Conservation (phyloP, 2,113 vertebrate species). For the Lagenorhynchus albirostris region DNA sequence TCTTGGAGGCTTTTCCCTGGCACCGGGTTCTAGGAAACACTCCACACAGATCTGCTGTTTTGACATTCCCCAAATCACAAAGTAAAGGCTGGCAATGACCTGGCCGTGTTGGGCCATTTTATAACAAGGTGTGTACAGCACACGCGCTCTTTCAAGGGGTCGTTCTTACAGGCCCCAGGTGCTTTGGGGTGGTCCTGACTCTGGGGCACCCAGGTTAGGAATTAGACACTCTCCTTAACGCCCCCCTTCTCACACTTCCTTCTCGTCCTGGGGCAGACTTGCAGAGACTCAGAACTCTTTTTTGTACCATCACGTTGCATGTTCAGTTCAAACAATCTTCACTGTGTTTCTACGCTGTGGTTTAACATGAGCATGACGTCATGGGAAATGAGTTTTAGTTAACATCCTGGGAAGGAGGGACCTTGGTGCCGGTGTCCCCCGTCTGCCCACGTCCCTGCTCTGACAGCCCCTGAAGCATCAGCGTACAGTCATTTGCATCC, state of each 20-base stretch:
- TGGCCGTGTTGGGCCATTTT: accelerated
- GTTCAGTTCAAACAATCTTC: background rate
- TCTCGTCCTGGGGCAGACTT: too few species aligned
- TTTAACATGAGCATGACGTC: background rate
- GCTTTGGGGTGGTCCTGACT: accelerated
- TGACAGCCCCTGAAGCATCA: accelerated
- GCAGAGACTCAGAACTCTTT: background rate
- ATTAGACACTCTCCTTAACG: too few species aligned
- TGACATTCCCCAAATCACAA: background rate
- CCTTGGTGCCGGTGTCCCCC: background rate
- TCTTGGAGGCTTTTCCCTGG: background rate
- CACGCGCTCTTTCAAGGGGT: accelerated
- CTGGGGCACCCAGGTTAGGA: background rate
- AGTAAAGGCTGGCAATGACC: background rate
- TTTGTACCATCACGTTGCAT: background rate
- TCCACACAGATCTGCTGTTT: background rate
- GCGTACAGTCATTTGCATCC: too few species aligned
- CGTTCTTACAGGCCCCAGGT: accelerated
- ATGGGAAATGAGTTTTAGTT: background rate
- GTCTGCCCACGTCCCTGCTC: background rate
- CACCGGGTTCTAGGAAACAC: background rate
- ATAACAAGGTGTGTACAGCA: accelerated
- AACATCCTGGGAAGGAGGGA: too few species aligned
- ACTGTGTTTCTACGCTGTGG: background rate
- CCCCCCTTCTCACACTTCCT: background rate